Percentiles rank a stretch among this genome's conserved stretches.
Conservation (phyloP, 35 echinoderm and acorn worm species). For the Stichopus chloronotus region DNA sequence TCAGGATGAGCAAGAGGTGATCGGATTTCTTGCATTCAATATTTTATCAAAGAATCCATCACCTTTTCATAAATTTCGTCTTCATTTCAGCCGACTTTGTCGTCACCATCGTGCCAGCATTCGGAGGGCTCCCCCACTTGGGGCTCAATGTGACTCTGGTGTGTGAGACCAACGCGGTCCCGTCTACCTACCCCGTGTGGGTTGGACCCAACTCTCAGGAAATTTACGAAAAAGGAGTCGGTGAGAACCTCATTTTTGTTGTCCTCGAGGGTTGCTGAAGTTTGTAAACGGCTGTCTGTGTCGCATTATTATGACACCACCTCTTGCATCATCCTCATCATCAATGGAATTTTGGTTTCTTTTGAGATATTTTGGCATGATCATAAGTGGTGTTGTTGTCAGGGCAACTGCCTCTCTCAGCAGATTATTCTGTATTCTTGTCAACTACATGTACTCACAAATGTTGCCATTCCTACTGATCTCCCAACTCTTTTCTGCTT, state of each 20-base stretch:
- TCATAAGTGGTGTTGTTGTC: no score
- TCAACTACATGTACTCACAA: neutral
- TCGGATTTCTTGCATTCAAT: neutral
- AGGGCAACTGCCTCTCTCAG: no score
- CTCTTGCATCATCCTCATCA: no score
- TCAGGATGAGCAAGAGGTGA: neutral
- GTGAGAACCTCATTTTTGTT: neutral
- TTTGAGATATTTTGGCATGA: no score
- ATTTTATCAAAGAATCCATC: neutral
- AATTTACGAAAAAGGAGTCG: neutral
- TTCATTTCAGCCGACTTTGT: slow-evolving; percentile 37
- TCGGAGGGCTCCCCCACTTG: slow-evolving; percentile 53
- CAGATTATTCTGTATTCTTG: no score
- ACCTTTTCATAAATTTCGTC: neutral
- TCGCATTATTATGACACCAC: no score
- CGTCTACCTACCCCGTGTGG: slow-evolving; percentile 57
- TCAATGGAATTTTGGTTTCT: no score
- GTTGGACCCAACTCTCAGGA: slow-evolving; percentile 26
- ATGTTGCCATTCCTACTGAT: neutral
- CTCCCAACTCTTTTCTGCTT: neutral
- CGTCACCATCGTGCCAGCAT: slow-evolving; percentile 60
- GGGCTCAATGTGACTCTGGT: slow-evolving; percentile 65
- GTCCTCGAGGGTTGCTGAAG: neutral
- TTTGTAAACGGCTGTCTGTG: no score
- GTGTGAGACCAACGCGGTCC: slow-evolving; percentile 47